phyloP scores from a whole-genome alignment of 1,140 invertebrate genomes.

The Eriocheir sinensis region DNA sequence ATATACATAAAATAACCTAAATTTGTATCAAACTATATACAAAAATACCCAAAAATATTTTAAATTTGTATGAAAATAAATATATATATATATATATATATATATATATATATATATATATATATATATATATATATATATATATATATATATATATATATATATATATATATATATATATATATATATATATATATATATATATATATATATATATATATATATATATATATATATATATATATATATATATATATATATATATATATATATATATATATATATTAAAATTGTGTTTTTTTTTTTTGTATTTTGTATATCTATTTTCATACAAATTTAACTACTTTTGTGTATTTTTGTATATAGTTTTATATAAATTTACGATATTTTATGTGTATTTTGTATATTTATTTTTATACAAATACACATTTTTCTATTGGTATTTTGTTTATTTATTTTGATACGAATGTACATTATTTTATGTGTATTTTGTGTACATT shows the following conservation, averaged over 20 bases:
- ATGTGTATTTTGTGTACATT: too few species aligned
- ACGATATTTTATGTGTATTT: too few species aligned
- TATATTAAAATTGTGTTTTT: neutral
- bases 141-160: slow-evolving; percentile 62
- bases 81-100: slow-evolving; percentile 51
- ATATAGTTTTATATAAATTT: too few species aligned
- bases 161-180: slow-evolving; percentile 54
- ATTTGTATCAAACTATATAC: too few species aligned
- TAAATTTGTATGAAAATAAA: slow-evolving; percentile 43
- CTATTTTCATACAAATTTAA: too few species aligned
- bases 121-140: slow-evolving; percentile 61
- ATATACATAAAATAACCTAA: too few species aligned
- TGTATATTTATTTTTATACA: too few species aligned
- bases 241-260: slow-evolving; percentile 55
- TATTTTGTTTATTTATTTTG: too few species aligned
- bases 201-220: slow-evolving; percentile 60
- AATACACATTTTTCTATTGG: too few species aligned
- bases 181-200: slow-evolving; percentile 56
- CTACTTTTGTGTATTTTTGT: too few species aligned
- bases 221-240: slow-evolving; percentile 58
- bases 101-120: slow-evolving; percentile 47
- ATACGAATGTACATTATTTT: too few species aligned
- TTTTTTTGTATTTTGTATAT: too few species aligned
- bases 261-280: slow-evolving; percentile 40
- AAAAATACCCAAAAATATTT: slow-evolving; percentile 81